Evolutionary conservation across 2,113 vertebrate species (phyloP), one percentile per base, ranked within the genome.

Genomic region (Eubucco bourcierii): DNA sequence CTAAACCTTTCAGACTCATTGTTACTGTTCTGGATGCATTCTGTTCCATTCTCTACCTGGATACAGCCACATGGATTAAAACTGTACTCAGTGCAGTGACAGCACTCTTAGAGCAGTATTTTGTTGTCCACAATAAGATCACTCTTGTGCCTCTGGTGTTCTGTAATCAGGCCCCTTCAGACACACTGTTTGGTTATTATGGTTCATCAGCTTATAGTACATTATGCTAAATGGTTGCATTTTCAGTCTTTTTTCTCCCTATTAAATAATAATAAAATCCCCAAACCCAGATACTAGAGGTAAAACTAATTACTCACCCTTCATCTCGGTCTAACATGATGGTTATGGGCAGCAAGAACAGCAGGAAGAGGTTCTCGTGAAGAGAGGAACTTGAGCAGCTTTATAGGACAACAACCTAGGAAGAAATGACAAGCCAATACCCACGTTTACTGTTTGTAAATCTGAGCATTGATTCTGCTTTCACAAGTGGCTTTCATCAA

Each of bases 401-500:
- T 95, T 94, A 91, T 25, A 95, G 84, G 87, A 93, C 93, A 95
- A 88, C 90, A 95, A 85, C 82, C 95, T 87, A 94, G 79, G 63
- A 96, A 95, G 87, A 94, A 94, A 96, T 95, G 94, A 96, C 90
- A 96, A 96, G 89, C 72, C 92, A 94, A 88, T 93, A 95, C 76
- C 94, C 94, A 95, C 93, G 7, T 94, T 97, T 94, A 95, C 91
- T 92, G 92, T 96, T 96, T 95, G 94, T 96, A 94, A 97, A 97
- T 93, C 94, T 94, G 84, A 93, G 96, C 94, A 92, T 95, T 96
- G 95, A 94, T 94, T 94, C 94, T 91, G 90, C 92, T 95, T 96
- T 97, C 95, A 95, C 92, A 90, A 97, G 87, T 96, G 92, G 94
- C 97, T 96, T 95, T 96, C 95, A 95, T 92, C 89, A 94, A 95